Evolutionary conservation across 2,888 invertebrate genomes (phyloP).

Genomic region (Oxyscelio sp.): DNA sequence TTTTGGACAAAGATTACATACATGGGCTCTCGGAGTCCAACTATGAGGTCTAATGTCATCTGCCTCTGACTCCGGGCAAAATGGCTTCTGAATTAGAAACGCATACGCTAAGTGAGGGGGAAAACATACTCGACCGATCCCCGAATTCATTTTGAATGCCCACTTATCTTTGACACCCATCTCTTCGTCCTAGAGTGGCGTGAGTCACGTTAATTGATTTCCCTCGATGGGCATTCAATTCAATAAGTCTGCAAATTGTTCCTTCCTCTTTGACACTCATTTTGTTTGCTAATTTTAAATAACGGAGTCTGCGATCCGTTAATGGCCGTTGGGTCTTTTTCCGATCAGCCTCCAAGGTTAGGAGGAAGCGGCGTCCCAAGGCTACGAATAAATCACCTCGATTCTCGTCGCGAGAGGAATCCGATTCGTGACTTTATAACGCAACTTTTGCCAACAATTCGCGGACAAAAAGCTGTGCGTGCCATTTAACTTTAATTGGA

Average conservation of each 20-base stretch:
- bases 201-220: constrained; percentile 48
- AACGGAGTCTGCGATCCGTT: constrained; percentile 36
- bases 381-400: constrained; percentile 59
- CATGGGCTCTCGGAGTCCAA: constrained; percentile 7
- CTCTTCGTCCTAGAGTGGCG: constrained; percentile 32
- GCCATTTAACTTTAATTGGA: constrained; percentile 66
- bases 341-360: constrained; percentile 61
- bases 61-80: constrained; percentile 16
- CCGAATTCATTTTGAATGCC: constrained; percentile 13
- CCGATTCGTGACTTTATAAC: constrained; percentile 40
- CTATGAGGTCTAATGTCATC: constrained; percentile 7
- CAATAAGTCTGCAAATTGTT: constrained; percentile 17
- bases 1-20: constrained; percentile 24
- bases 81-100: constrained; percentile 44
- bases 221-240: constrained; percentile 36
- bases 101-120: background rate
- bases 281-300: constrained; percentile 8
- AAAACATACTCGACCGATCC: constrained; percentile 19
- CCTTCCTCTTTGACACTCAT: background rate
- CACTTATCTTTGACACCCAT: constrained; percentile 52
- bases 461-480: constrained; percentile 59
- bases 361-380: constrained; percentile 47
- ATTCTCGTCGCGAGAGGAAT: constrained; percentile 46
- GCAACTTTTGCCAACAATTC: constrained; percentile 58
- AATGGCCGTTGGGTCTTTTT: constrained; percentile 44